Base-by-base conservation (phyloP, 30 jellyfish, hydroid and myxozoan genomes). In the Turritopsis rubra region DNA sequence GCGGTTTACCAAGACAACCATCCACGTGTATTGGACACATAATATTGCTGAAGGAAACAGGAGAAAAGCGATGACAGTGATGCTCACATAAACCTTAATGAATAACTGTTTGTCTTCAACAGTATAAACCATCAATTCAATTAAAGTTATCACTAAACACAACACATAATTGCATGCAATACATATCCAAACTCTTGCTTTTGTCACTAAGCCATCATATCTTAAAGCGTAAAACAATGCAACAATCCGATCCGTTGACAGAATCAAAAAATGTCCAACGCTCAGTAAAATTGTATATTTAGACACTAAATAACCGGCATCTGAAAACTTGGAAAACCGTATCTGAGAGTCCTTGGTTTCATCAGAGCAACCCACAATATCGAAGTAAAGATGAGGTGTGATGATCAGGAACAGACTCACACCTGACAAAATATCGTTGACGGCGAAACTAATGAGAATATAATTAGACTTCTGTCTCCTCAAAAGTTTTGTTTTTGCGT, bases 261-360 rank as follows among this genome's bases (percentile, higher is more conserved):
- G 77, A 23, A 68, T 68, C 30, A 68, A n/a, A 68, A 68, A 68
- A 68, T 68, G 77, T 68, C 77, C 77, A 68, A 68, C 77, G 21
- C 31, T 27, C 30, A 27, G 1, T 19, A 68, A 27, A 7, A 68
- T 68, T 23, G 77, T 68, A 19, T n/a, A 68, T 27, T 27, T 68
- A 7, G 77, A 68, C 21, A 68, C 30, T 17, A 68, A 19, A 19
- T n/a, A 27, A 9, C 31, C 28, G 19, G 30, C 77, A 22, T 23
- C 77, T 22, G 19, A n/a, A 68, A 68, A 68, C 30, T 27, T 1
- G 16, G 30, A 68, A 27, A 68, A 68, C 8, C 30, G 4, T n/a
- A 0, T 27, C 19, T 68, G 77, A 7, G 9, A n/a, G 9, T 23
- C 30, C 17, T 7, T 16, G 8, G 28, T 68, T 68, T 68, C 31